phyloP scores from a whole-genome alignment of 2,113 vertebrate species.

The Eolophus roseicapilla region DNA sequence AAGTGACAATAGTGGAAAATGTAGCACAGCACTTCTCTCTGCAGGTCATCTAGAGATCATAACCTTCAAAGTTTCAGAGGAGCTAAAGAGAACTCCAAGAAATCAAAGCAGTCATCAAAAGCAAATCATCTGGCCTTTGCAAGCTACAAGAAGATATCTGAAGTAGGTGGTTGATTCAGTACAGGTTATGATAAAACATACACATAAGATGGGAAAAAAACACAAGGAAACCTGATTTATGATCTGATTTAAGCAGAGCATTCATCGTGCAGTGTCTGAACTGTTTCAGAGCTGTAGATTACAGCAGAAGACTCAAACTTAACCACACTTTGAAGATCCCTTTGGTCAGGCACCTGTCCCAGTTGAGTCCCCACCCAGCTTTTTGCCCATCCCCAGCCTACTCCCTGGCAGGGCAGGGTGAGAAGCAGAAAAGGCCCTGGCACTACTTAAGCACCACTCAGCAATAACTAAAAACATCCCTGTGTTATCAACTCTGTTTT shows the following conservation, averaged over 20 bases:
- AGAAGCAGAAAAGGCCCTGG: background rate
- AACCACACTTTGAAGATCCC: background rate
- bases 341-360: background rate
- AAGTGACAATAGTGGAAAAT: background rate
- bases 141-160: background rate
- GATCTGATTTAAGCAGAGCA: background rate
- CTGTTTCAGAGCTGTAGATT: background rate
- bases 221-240: background rate
- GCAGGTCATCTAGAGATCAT: background rate
- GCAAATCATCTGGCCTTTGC: background rate
- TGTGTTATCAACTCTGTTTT: background rate
- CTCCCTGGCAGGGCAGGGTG: background rate
- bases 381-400: background rate
- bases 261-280: background rate
- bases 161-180: rapidly evolving
- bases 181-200: background rate
- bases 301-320: rapidly evolving
- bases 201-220: background rate
- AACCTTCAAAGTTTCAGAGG: background rate
- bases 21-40: background rate
- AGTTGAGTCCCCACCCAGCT: background rate
- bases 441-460: background rate
- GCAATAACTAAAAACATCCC: background rate
- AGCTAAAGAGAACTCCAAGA: background rate
- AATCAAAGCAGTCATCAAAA: background rate